Percentiles rank a stretch among this genome's conserved stretches.
These are phyloP conservation scores for Chironomus tepperi DNA, from an alignment of 1,140 invertebrate genomes.

Conservation along the genomic window DNA sequence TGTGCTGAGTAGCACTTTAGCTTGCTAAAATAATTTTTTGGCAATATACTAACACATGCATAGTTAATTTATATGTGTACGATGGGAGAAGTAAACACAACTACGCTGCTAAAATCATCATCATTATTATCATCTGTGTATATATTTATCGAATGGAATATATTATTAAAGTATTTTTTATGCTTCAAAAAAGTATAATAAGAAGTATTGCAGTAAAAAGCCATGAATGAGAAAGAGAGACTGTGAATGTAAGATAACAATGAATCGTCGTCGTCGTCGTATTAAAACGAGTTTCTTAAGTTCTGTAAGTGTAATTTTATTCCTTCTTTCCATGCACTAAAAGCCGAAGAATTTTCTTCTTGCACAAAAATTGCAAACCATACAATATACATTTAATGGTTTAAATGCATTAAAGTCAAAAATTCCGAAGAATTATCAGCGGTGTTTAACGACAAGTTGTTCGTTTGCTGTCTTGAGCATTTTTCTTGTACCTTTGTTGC, in stretches of 20 bases:
- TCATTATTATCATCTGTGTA: no score
- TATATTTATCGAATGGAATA: not conserved
- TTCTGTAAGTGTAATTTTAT: not conserved
- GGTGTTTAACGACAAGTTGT: not conserved
- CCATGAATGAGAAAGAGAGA: not conserved
- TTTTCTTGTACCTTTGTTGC: no score
- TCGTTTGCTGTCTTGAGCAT: no score
- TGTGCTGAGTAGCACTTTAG: not conserved
- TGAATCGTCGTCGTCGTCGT: not conserved
- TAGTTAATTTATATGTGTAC: not conserved
- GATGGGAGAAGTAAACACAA: no score
- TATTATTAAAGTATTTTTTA: slow-evolving; percentile 10
- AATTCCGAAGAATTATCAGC: not conserved
- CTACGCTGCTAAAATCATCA: no score
- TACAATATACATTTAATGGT: not conserved
- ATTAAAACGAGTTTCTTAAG: slow-evolving; percentile 15
- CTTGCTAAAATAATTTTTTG: not conserved
- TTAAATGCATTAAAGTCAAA: not conserved
- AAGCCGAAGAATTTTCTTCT: not conserved
- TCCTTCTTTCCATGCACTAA: not conserved
- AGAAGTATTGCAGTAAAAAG: not conserved
- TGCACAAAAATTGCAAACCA: not conserved
- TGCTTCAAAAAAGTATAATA: not conserved
- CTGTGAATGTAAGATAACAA: not conserved
- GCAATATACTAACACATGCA: not conserved